Base-by-base conservation (phyloP, 2,113 vertebrate genomes). In the Gallinago jamesoni region DNA sequence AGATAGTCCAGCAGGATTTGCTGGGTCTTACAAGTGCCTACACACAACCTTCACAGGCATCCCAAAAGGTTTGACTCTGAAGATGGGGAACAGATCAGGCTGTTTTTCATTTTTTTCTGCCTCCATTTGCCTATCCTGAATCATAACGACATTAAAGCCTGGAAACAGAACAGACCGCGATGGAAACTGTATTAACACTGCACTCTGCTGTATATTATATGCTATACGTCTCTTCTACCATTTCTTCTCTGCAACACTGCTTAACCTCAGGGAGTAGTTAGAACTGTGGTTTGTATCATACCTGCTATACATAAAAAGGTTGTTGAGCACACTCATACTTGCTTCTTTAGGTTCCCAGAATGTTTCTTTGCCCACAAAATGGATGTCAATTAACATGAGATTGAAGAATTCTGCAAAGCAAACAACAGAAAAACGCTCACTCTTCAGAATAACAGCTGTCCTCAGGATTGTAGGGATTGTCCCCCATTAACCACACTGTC, bases 161-260 rank as follows among this genome's bases (percentile, higher is more conserved):
- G 73, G 66, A 93, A 95, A 91, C 7, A 69, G 66, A 84, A 47
- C 10, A 87, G n/a, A 76, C 12, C 21, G 39, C 76, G 84, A 55
- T 31, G 37, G 83, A 95, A 96, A 91, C 74, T 89, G 96, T 76
- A 89, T 94, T 96, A 95, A 97, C 87, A 96, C 90, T 96, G 90
- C 95, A 85, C 95, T 96, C 96, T 96, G 94, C 95, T 96, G 92
- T 94, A 80, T 91, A 70, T 33, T 92, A 55, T 22, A 77, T 27
- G 81, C 37, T 82, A 55, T 56, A 89, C 53, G 62, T 24, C 39
- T 31, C 50, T 87, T 56, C n/a, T 47, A 14, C 30, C 27, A 87
- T 69, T 92, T 81, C 18, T 67, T 75, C 56, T 64, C 39, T 33
- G 9, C 30, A 72, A 50, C 35, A 75, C 37, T 67, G 18, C 37